Base-by-base conservation (phyloP, 2,113 vertebrate species). In the Dryoscopus gambensis region DNA sequence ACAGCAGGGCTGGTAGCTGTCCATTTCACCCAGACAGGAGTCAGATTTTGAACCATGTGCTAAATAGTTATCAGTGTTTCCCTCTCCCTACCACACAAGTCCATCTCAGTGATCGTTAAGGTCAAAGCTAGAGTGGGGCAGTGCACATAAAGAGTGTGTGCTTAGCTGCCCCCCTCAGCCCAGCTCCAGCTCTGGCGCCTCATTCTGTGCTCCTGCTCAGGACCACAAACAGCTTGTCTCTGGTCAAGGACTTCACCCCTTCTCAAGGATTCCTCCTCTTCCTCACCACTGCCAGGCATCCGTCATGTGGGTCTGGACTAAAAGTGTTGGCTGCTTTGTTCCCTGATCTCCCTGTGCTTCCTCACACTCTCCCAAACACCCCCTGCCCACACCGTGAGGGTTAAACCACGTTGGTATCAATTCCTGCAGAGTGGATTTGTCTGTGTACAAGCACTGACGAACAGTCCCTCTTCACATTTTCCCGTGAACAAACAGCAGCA, bases 331-430 rank as follows among this genome's bases (percentile, higher is more conserved):
- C 27, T 76, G 40, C 31, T 84, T 84, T 52, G 8, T 57, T 83
- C 27, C 16, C 60, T 70, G 35, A 8, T 67, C 62, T 76, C 40
- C 44, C 37, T 2, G 1, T 57, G 39, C 46, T 76, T 84, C 74
- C n/a, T 77, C 31, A 33, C 3, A 0, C 30, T 27, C 44, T 71
- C 31, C 56, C 67, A 77, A 69, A 50, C 21, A 68, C 3, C 11
- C 12, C 4, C 9, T 39, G 18, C 50, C 35, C 0, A 0, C 30
- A 11, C 0, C 1, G 35, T 16, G 42, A 68, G 63, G 25, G 23
- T 80, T 88, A 64, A 74, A 77, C 17, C 44, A 44, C 5, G 1
- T 11, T 37, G 23, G n/a, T 31, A 15, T 24, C 37, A 83, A 52
- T 53, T 77, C 55, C 85, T 77, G 47, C 46, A n/a, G 57, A 0